A percentile compares a stretch with the other conserved stretches of the same genome.
phyloP scores from a whole-genome alignment of 2,888 invertebrate genomes.

The Hydropsyche betteni region DNA sequence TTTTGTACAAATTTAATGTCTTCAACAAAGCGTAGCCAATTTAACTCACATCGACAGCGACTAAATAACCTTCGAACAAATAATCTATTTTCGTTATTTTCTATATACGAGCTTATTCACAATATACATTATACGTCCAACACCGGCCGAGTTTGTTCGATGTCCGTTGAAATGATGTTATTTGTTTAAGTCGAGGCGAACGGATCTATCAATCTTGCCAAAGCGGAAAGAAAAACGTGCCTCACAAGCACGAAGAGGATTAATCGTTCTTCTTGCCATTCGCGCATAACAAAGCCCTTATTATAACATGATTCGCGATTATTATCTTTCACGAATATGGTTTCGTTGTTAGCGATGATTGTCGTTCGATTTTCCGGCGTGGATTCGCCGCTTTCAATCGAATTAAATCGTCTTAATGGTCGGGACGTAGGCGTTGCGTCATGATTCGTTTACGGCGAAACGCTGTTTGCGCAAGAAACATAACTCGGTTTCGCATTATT shows the following conservation, averaged over 20 bases:
- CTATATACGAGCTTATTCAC: conserved; percentile 1
- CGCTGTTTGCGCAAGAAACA: no score
- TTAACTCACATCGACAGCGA: not conserved
- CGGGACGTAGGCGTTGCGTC: no score
- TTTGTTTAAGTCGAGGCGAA: conserved; percentile 35
- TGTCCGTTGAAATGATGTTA: conserved; percentile 37
- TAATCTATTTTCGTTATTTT: conserved; percentile 18
- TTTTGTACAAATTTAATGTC: not conserved
- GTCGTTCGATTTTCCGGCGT: no score
- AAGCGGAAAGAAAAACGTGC: conserved; percentile 34
- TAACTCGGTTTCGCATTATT: no score
- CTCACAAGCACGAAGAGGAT: conserved; percentile 8
- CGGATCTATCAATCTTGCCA: conserved; percentile 31
- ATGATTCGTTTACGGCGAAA: no score
- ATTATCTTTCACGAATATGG: no score
- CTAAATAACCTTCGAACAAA: conserved; percentile 6
- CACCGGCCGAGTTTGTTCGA: conserved; percentile 18
- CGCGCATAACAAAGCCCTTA: not conserved
- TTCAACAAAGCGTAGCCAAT: conserved; percentile 6
- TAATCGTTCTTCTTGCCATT: conserved; percentile 10
- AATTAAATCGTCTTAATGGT: no score
- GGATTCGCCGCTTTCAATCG: no score
- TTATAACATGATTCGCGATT: no score
- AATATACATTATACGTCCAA: not conserved
- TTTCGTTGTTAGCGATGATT: no score